phyloP scores from a whole-genome alignment of 2,888 invertebrate genomes.

The Caprella mutica region DNA sequence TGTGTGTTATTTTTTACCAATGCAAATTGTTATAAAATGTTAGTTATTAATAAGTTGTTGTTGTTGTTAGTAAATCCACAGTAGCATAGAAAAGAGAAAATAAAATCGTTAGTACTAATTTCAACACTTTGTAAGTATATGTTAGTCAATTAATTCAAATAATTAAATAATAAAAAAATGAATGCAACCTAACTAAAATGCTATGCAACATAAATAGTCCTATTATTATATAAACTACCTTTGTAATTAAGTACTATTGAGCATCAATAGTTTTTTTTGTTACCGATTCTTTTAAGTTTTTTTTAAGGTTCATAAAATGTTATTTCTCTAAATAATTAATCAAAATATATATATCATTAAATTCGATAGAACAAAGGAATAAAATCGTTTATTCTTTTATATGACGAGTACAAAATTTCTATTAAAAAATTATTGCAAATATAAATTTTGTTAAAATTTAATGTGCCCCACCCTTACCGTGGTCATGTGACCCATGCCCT shows the following conservation, averaged over 20 bases:
- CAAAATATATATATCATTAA: constrained; percentile 9
- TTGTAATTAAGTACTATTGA: constrained; percentile 8
- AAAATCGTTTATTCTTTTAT: no score
- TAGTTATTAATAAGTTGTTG: no score
- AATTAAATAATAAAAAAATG: neutral
- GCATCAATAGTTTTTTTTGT: constrained; percentile 17
- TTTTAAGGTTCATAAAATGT: constrained; percentile 14
- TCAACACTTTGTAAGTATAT: neutral
- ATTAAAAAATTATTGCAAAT: no score
- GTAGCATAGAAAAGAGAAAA: no score
- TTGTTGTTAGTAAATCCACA: no score
- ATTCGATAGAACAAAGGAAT: no score
- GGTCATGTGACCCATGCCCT: constrained; percentile 9
- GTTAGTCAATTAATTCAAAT: neutral
- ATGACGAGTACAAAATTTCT: no score
- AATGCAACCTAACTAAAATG: neutral
- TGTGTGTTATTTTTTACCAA: no score
- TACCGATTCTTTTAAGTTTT: constrained; percentile 13
- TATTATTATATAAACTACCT: neutral
- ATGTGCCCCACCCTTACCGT: neutral
- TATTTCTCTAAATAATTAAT: constrained; percentile 20
- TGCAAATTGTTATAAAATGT: no score
- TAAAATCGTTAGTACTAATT: no score
- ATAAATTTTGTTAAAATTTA: no score
- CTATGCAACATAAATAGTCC: neutral